Percentiles rank a stretch among this genome's conserved stretches.
Evolutionary conservation across 2,888 invertebrate genomes (phyloP).

Genomic region (Xanthia icteritia): DNA sequence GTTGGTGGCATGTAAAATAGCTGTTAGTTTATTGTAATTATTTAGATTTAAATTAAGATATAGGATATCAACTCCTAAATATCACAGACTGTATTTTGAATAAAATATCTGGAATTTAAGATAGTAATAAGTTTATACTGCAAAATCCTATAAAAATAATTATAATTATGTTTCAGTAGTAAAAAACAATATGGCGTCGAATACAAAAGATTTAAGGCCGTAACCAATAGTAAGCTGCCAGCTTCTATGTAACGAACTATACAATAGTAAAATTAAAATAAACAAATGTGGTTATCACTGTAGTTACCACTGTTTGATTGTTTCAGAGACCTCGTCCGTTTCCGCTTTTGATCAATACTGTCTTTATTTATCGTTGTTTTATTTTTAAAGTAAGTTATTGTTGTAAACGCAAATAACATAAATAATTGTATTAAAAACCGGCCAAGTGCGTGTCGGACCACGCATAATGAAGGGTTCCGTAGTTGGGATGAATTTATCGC

Average conservation of each 20-base stretch:
- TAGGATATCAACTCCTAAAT: background rate
- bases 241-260: background rate
- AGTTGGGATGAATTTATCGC: too few species aligned
- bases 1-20: constrained; percentile 1
- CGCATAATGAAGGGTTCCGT: too few species aligned
- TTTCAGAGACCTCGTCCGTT: constrained; percentile 25
- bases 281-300: constrained; percentile 22
- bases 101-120: background rate
- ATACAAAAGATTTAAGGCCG: constrained; percentile 18
- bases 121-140: background rate
- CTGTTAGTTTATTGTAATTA: background rate
- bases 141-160: background rate
- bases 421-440: background rate
- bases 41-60: background rate
- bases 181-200: constrained; percentile 14
- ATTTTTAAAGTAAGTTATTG: background rate
- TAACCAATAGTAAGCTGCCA: constrained; percentile 15
- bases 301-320: constrained; percentile 19
- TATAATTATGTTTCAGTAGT: constrained; percentile 8
- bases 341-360: constrained; percentile 23
- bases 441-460: too few species aligned
- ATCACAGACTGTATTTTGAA: background rate
- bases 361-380: constrained; percentile 4
- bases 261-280: constrained; percentile 10
- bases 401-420: background rate